These are phyloP conservation scores for Spodoptera picta DNA, from an alignment of 2,888 invertebrate genomes.

Conservation along the genomic window DNA sequence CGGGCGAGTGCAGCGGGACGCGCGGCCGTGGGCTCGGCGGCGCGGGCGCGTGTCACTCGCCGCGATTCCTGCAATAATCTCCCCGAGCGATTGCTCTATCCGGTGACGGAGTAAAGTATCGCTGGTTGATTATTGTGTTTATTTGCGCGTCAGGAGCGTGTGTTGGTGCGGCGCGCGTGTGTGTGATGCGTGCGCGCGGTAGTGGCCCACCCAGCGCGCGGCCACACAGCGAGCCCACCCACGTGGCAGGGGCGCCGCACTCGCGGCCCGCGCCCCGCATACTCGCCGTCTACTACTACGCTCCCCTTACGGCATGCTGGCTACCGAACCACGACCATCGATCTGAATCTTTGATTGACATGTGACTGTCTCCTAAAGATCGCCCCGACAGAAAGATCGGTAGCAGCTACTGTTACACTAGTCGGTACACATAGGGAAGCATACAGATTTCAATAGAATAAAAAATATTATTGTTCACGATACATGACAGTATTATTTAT, in stretches of 20 bases:
- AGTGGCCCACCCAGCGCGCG: constrained; percentile 87
- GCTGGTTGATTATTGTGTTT: constrained; percentile 88
- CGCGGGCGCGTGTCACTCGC: constrained; percentile 78
- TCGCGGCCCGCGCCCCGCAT: constrained; percentile 75
- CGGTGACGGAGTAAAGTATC: constrained; percentile 87
- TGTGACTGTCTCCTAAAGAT: constrained; percentile 68
- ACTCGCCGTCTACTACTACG: constrained; percentile 51
- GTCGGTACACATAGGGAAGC: constrained; percentile 28
- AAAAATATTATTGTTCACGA: constrained; percentile 24
- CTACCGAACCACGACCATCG: constrained; percentile 56
- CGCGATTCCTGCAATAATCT: constrained; percentile 80
- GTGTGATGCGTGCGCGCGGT: constrained; percentile 81
- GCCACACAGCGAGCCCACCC: constrained; percentile 88
- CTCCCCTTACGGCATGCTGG: constrained; percentile 51
- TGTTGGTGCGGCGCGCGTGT: constrained; percentile 77
- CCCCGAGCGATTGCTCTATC: constrained; percentile 85
- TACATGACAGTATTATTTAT: too few species aligned
- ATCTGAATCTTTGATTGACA: constrained; percentile 73
- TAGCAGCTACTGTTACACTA: constrained; percentile 51
- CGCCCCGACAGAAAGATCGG: constrained; percentile 67
- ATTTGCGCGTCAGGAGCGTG: constrained; percentile 82
- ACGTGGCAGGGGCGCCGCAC: constrained; percentile 82
- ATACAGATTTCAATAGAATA: constrained; percentile 27
- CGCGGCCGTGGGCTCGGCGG: constrained; percentile 28
- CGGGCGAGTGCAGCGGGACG: constrained; percentile 26